Percentiles rank a stretch among this genome's conserved stretches.
Evolutionary conservation across 2,888 invertebrate genomes (phyloP).

Genomic region (Heliconius erato): DNA sequence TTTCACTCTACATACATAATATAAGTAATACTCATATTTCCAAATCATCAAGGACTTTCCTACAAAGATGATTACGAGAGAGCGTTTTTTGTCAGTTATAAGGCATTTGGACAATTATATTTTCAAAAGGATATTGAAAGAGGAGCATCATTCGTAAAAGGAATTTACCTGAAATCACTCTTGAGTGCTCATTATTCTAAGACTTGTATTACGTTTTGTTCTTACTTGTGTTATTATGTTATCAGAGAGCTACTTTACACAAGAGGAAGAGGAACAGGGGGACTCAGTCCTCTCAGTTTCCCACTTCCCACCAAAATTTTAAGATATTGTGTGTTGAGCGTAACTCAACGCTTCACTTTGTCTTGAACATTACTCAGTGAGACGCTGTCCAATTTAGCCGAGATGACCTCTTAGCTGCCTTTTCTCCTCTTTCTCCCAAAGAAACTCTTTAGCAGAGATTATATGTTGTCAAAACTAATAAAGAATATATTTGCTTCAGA

Average conservation of each 20-base stretch:
- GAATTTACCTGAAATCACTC: not conserved
- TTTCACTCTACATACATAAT: not conserved
- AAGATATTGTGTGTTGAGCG: no score
- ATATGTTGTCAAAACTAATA: no score
- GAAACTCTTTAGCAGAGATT: no score
- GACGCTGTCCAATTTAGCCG: no score
- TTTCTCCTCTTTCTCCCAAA: no score
- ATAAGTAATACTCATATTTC: not conserved
- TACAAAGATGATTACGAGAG: not conserved
- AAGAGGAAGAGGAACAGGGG: not conserved
- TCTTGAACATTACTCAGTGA: no score
- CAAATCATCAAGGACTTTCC: not conserved
- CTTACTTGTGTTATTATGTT: not conserved
- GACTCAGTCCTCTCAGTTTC: no score
- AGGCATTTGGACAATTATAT: slow-evolving; percentile 1
- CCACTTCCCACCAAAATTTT: no score
- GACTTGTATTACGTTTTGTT: not conserved
- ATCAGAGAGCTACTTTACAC: not conserved
- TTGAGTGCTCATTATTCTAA: not conserved
- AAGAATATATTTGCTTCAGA: no score
- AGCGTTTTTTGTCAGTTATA: not conserved
- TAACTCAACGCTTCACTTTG: no score
- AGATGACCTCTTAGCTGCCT: no score
- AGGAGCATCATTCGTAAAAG: not conserved
- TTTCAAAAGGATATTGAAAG: not conserved